Evolutionary conservation across 35 echinoderm and acorn worm species (phyloP), one percentile per base, ranked within the genome.

Genomic region (Acanthaster planci): DNA sequence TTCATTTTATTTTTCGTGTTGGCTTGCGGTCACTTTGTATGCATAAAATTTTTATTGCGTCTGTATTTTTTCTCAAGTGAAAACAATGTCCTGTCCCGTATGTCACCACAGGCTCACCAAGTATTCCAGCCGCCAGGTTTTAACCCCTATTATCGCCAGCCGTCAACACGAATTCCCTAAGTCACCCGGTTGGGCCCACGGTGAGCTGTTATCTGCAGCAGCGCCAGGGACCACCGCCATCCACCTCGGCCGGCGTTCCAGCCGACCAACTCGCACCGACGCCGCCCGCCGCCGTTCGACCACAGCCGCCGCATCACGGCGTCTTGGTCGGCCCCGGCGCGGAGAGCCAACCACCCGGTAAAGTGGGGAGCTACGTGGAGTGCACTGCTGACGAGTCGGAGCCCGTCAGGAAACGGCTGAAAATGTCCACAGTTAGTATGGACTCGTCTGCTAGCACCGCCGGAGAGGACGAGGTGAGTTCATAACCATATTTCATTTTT

Each of bases 351-450:
- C 53, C 81, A 67, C 59, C 80, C 38, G 87, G 79, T 81, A 89
- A 80, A 81, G 87, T 89, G 87, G 87, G 87, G 19, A 89, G 80
- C 80, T 89, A 89, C 87, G 87, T 53, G 52, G 87, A 89, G 80
- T 79, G 80, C 23, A 77, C 53, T 76, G 52, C 67, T 40, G 84
- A 86, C 40, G 79, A 81, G 52, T 64, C 81, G 56, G 87, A 89
- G 87, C 87, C 87, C 80, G 72, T 80, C 80, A 89, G 87, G 67
- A 89, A 89, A 79, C 80, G 80, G 34, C 87, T 82, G 36, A 89
- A 89, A 67, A 89, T 89, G 87, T 89, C 87, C 59, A 89, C 87
- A 59, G 80, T 89, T 37, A 89, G 87, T 58, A 89, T 89, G 87
- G 87, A 89, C 77, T 89, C 87, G 58, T 89, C 87, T 56, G 87